Conservation (phyloP, 2,113 vertebrate genomes). For the Actinemys pallida region DNA sequence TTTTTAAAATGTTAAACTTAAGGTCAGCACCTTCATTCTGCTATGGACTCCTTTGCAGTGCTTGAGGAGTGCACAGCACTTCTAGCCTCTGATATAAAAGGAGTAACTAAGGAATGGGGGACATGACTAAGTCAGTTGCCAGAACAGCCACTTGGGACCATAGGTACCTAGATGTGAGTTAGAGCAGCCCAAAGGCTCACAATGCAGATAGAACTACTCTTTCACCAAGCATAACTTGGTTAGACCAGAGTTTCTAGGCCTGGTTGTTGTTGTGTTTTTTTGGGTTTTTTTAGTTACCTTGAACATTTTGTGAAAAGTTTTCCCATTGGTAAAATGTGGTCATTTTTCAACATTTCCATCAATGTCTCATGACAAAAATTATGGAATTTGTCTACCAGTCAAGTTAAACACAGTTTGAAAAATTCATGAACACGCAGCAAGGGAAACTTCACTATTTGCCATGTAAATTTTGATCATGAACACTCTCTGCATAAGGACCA, state of each 20-base stretch:
- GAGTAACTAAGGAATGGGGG: neutral
- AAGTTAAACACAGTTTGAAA: neutral
- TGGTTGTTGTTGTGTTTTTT: neutral
- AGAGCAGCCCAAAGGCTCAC: neutral
- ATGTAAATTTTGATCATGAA: neutral
- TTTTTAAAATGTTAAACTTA: neutral
- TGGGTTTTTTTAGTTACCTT: neutral
- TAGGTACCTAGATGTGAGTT: neutral
- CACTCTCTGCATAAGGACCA: neutral
- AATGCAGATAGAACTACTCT: neutral
- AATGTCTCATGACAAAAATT: neutral
- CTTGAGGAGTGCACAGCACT: neutral
- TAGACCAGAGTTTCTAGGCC: neutral
- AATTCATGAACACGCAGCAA: neutral
- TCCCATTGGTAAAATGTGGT: no score
- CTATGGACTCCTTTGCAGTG: neutral
- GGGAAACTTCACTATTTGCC: neutral
- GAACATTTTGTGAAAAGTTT: no score
- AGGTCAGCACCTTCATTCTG: neutral
- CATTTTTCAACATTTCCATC: neutral
- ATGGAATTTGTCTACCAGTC: neutral
- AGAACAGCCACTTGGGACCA: neutral
- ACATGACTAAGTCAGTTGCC: rapidly evolving
- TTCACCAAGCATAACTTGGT: neutral
- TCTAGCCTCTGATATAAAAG: neutral